Percentiles rank a stretch among this genome's conserved stretches.
These are phyloP conservation scores for Dendroctonus valens DNA, from an alignment of 1,140 invertebrate genomes.

Conservation along the genomic window DNA sequence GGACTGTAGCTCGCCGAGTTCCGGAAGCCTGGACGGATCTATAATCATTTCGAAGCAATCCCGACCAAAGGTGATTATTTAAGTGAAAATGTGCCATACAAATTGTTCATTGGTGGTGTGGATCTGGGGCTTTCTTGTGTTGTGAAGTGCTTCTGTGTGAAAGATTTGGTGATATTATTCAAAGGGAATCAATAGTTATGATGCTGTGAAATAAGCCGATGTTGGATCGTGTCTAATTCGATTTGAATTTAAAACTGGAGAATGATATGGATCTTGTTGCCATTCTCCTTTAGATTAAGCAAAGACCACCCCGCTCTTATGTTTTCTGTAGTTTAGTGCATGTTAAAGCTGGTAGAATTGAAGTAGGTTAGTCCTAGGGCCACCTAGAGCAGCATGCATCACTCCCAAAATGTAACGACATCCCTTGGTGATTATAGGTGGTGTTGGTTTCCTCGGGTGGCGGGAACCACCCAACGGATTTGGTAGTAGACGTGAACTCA, in stretches of 20 bases:
- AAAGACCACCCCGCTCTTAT: not conserved
- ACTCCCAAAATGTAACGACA: slow-evolving; percentile 15
- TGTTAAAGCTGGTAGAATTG: slow-evolving; percentile 32
- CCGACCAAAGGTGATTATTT: slow-evolving; percentile 47
- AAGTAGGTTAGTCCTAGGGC: slow-evolving; percentile 41
- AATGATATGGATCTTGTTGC: slow-evolving; percentile 30
- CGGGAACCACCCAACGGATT: slow-evolving; percentile 46
- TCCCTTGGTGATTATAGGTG: slow-evolving; percentile 48
- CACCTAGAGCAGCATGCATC: slow-evolving; percentile 36
- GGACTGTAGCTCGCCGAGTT: slow-evolving; percentile 46
- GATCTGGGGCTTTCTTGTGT: slow-evolving; percentile 1
- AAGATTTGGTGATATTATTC: not conserved
- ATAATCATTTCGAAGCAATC: slow-evolving; percentile 49
- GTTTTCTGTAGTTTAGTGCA: slow-evolving; percentile 34
- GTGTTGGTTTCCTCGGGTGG: slow-evolving; percentile 49
- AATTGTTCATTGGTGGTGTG: slow-evolving; percentile 7
- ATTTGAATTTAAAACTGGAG: slow-evolving; percentile 1
- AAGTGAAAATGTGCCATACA: slow-evolving; percentile 12
- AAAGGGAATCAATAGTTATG: too few species aligned
- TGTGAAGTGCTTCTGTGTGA: slow-evolving; percentile 5
- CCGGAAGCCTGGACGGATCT: slow-evolving; percentile 46
- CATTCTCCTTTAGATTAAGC: slow-evolving; percentile 21
- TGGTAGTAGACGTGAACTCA: slow-evolving; percentile 55
- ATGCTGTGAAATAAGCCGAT: too few species aligned
- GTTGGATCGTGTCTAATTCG: too few species aligned